Base-by-base conservation (phyloP, 1,140 invertebrate genomes). In the Lethrus apterus region DNA sequence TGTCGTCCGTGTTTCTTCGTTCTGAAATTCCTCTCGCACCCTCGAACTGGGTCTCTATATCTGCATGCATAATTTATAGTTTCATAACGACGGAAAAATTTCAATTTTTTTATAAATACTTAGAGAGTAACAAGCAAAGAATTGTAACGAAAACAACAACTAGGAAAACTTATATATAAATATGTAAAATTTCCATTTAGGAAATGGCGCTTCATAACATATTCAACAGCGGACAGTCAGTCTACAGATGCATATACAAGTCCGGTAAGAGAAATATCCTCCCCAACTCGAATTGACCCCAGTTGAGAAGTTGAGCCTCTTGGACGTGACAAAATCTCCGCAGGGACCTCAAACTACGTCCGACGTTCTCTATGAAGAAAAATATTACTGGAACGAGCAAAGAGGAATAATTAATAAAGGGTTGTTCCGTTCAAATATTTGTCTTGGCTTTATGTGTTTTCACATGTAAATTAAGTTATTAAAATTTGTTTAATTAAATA, bases 261-360 rank as follows among this genome's bases (percentile, higher is more conserved):
- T 49, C 35, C 33, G 32, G 24, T 23, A 19, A 23, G 21, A 36
- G 8, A 31, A 24, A 36, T 19, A 19, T 32, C 14, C 30, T 2
- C 48, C 31, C 31, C 46, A 34, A 38, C 32, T 36, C 38, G 44
- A 59, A 56, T 54, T 52, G 50, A 53, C 55, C 55, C 53, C 57
- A 54, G 55, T 56, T 48, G 52, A 57, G 57, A 51, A 52, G 53
- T 56, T 51, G 51, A 58, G 55, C 59, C 52, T 50, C 35, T 51
- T 50, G 60, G 57, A 65, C 62, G 63, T 65, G 63, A 65, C 63
- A 65, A 65, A 65, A 65, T 64, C 63, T 65, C 63, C 63, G 55
- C 54, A 46, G 63, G 63, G 63, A 65, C 50, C 24, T 15, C 21
- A 29, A 42, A 42, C 23, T n/a, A 42, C 24, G 21, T 42, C 29